Conservation (phyloP, 2,888 invertebrate species). For the Ctena decussata region DNA sequence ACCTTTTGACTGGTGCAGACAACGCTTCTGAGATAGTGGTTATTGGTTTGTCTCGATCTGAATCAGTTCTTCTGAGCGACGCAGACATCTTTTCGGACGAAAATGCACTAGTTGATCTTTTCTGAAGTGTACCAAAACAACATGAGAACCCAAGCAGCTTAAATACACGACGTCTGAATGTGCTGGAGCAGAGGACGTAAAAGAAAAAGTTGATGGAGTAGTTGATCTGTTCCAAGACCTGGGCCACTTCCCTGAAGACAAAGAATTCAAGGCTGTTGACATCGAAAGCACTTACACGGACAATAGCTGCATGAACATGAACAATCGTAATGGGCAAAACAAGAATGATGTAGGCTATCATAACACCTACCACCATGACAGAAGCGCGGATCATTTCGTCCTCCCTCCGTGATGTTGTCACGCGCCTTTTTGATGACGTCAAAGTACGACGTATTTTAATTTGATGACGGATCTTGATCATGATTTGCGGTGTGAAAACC, state of each 20-base stretch:
- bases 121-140: neutral
- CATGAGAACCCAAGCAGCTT: neutral
- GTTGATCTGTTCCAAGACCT: conserved; percentile 73
- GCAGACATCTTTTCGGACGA: neutral
- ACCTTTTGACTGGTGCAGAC: too few species aligned
- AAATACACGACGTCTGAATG: conserved; percentile 46
- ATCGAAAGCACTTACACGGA: conserved; percentile 65
- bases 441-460: conserved; percentile 16
- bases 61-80: too few species aligned
- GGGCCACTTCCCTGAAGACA: conserved; percentile 65
- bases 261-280: conserved; percentile 52
- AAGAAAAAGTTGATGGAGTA: conserved; percentile 77
- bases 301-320: conserved; percentile 65
- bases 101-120: neutral
- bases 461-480: conserved; percentile 43
- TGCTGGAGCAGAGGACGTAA: conserved; percentile 69
- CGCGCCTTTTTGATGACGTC: conserved; percentile 19
- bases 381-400: conserved; percentile 56
- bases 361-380: conserved; percentile 69
- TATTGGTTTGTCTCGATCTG: too few species aligned
- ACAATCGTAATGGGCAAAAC: conserved; percentile 70
- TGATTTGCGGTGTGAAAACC: conserved; percentile 64
- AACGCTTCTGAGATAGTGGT: too few species aligned
- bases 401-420: neutral
- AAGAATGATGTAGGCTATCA: conserved; percentile 71